A percentile compares a stretch with the other conserved stretches of the same genome.
These are phyloP conservation scores for Montipora capitata DNA, from an alignment of 92 coral and sea anemone species.

Conservation along the genomic window DNA sequence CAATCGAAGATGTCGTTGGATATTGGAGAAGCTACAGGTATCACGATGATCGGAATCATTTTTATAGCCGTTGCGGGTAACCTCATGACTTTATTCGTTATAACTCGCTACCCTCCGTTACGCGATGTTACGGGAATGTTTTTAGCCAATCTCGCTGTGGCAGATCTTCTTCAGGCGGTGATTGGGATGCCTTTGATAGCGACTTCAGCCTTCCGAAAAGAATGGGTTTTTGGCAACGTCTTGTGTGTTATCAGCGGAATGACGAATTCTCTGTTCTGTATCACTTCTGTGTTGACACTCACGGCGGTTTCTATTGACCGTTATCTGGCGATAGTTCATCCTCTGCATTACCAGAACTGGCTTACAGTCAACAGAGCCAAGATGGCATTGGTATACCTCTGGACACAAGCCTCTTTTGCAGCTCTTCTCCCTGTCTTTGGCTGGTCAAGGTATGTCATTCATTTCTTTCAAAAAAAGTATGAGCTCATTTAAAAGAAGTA, in stretches of 20 bases:
- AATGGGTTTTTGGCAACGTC: conserved; percentile 60
- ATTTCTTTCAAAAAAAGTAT: neutral
- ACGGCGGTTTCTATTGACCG: conserved; percentile 71
- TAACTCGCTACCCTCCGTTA: conserved; percentile 45
- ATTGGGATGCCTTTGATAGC: conserved; percentile 74
- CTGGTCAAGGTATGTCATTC: conserved; percentile 64
- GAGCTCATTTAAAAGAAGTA: too few relatives aligned
- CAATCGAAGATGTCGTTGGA: conserved; percentile 8
- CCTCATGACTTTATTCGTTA: conserved; percentile 49
- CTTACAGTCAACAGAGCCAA: conserved; percentile 41
- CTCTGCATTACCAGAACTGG: conserved; percentile 40
- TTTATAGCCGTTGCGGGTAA: conserved; percentile 55
- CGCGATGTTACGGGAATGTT: conserved; percentile 65
- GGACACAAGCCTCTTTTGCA: conserved; percentile 58
- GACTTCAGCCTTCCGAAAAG: conserved; percentile 47
- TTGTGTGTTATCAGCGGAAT: conserved; percentile 58
- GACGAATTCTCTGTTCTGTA: conserved; percentile 74
- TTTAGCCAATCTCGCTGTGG: conserved; percentile 73
- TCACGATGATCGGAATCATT: conserved; percentile 8
- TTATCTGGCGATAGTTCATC: conserved; percentile 61
- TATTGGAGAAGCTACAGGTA: conserved; percentile 21
- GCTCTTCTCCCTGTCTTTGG: conserved; percentile 73
- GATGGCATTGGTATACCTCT: conserved; percentile 47
- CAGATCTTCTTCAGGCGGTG: conserved; percentile 61
- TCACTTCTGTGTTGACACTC: conserved; percentile 67